A percentile compares a stretch with the other conserved stretches of the same genome.
phyloP scores from a whole-genome alignment of 2,113 vertebrate species.

The Diphyllodes magnificus region DNA sequence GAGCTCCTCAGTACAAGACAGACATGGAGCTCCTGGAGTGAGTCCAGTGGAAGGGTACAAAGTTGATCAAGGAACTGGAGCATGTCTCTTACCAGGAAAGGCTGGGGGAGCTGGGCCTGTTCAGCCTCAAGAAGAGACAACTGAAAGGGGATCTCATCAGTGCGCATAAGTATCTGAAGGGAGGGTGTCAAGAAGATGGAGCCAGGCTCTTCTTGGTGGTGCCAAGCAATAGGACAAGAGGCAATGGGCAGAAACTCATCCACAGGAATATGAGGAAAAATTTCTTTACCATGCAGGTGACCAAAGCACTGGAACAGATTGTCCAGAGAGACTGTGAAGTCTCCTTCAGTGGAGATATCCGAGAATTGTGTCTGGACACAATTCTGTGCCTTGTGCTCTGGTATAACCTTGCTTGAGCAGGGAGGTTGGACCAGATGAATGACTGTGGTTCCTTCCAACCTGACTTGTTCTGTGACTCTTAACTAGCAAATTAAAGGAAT shows the following conservation, averaged over 20 bases:
- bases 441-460: not conserved
- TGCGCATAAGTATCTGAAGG: not conserved
- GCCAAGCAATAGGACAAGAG: not conserved
- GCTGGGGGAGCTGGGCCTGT: not conserved
- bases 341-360: no score
- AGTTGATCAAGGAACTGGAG: not conserved
- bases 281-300: not conserved
- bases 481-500: not conserved
- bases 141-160: not conserved
- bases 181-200: not conserved
- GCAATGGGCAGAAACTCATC: not conserved
- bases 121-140: not conserved
- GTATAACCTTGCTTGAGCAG: not conserved
- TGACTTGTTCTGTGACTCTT: not conserved
- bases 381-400: not conserved
- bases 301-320: not conserved
- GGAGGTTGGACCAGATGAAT: not conserved
- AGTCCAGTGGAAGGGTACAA: not conserved
- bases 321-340: not conserved
- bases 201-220: not conserved
- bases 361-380: not conserved
- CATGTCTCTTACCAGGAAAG: not conserved
- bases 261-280: not conserved
- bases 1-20: not conserved
- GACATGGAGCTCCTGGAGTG: not conserved